These are phyloP conservation scores for Cynaeus angustus DNA, from an alignment of 2,888 invertebrate species.

Conservation along the genomic window DNA sequence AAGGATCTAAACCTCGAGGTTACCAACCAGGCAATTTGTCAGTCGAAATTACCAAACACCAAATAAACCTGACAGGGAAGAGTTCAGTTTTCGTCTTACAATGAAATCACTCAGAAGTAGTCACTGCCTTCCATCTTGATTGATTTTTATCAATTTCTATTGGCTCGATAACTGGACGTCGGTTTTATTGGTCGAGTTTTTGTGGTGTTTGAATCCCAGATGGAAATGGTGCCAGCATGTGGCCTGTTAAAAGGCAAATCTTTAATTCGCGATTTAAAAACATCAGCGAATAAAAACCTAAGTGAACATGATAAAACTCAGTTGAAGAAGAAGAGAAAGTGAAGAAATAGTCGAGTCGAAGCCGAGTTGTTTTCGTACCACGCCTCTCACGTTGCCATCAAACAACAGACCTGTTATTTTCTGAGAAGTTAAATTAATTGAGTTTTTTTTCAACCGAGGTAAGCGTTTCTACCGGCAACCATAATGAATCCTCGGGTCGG, in stretches of 20 bases:
- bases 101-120: too few relatives aligned
- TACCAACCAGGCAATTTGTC: neutral
- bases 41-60: too few relatives aligned
- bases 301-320: constrained; percentile 18
- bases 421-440: constrained; percentile 70
- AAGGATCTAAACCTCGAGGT: neutral
- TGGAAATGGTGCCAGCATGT: constrained; percentile 12
- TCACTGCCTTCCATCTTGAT: too few relatives aligned
- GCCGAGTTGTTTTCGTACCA: constrained; percentile 57
- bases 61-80: too few relatives aligned
- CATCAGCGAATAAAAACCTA: constrained; percentile 1
- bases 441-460: constrained; percentile 56
- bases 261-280: constrained; percentile 3
- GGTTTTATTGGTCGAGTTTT: constrained; percentile 7
- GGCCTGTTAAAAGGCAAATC: constrained; percentile 7
- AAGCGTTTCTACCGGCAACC: constrained; percentile 61
- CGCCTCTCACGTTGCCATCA: constrained; percentile 61
- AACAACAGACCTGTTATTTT: constrained; percentile 69
- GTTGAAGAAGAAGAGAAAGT: constrained; percentile 53
- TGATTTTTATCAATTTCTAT: too few relatives aligned
- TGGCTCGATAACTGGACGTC: neutral
- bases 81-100: too few relatives aligned
- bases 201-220: neutral
- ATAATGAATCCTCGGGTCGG: constrained; percentile 64
- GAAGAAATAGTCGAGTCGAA: constrained; percentile 51